Evolutionary conservation across 2,888 invertebrate genomes (phyloP), one percentile per base, ranked within the genome.

Genomic region (Galerucella calmariensis): DNA sequence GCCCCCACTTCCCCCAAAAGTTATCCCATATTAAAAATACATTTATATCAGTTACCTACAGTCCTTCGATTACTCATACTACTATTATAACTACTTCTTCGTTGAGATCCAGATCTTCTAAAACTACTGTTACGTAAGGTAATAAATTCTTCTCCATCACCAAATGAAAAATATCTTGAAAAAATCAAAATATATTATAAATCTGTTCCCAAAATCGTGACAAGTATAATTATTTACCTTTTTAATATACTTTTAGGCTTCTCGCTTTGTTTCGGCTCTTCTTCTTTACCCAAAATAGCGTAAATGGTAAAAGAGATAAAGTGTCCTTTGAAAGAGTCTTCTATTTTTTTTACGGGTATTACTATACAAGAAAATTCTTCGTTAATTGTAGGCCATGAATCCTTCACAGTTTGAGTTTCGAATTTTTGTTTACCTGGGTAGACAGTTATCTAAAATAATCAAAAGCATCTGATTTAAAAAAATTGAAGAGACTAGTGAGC

Each of bases 371-470:
- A 91, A 83, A 94, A 94, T 78, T 93, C 93, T 87, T 94, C 93
- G 84, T 95, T 94, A 90, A 93, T 94, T 72, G 92, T 91, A 0
- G 95, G 94, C 94, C 94, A 94, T 1, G 94, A 93, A 83, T 92
- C 93, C 80, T 92, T 93, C 84, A 92, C 92, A 80, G 92, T 88
- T 71, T 92, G 90, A 27, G 94, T 94, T 86, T 95, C 95, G 84
- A 90, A 92, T 86, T 94, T 94, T 79, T 92, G 92, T 81, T 92
- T 92, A 11, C 93, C 93, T 0, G 95, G 95, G 84, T 94, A 93
- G 61, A 94, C 86, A 88, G 94, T 94, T 5, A 94, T 92, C 95
- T 94, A 88, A 75, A 77, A 67, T 69, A 66, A 69, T 12, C 8
- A 24, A 14, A 48, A 48, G 12, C 3, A 48, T 11, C 14, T 48